phyloP scores from a whole-genome alignment of 2,797 vertebrate species.

The Gymnoscopelus microlampas region DNA sequence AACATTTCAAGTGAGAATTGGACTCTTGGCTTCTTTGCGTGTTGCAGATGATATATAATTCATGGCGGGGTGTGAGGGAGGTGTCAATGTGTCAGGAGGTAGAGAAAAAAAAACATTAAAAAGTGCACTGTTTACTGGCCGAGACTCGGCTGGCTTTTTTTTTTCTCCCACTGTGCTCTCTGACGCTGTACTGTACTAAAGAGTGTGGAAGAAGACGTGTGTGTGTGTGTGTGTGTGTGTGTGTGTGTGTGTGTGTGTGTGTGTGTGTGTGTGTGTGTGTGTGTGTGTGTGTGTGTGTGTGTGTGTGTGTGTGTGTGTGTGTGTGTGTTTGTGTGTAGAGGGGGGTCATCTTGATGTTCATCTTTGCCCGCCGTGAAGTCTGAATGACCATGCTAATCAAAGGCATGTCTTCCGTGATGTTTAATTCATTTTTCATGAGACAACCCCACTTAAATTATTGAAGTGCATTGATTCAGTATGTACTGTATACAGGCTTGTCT shows the following conservation, averaged over 20 bases:
- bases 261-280: too few species aligned
- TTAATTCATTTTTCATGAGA: conserved; percentile 80
- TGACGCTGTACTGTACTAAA: conserved; percentile 34
- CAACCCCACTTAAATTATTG: conserved; percentile 80
- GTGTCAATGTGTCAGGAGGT: conserved; percentile 86
- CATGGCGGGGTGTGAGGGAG: conserved; percentile 82
- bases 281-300: background rate
- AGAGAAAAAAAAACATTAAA: conserved; percentile 77
- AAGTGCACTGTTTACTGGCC: conserved; percentile 86
- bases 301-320: too few species aligned
- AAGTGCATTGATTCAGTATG: conserved; percentile 81
- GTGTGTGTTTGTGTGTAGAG: conserved; percentile 15
- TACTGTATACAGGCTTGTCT: conserved; percentile 78
- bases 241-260: background rate
- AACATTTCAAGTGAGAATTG: conserved; percentile 85
- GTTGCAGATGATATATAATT: conserved; percentile 84
- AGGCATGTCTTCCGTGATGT: conserved; percentile 76
- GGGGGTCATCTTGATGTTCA: conserved; percentile 72
- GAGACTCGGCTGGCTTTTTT: conserved; percentile 70
- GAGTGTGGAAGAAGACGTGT: conserved; percentile 16
- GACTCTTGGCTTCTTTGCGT: conserved; percentile 79
- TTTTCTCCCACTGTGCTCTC: conserved; percentile 39
- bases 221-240: too few species aligned
- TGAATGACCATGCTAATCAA: conserved; percentile 79
- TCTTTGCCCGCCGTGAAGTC: conserved; percentile 68